These are phyloP conservation scores for Mirza zaza DNA, from an alignment of 2,113 vertebrate species.

Conservation along the genomic window DNA sequence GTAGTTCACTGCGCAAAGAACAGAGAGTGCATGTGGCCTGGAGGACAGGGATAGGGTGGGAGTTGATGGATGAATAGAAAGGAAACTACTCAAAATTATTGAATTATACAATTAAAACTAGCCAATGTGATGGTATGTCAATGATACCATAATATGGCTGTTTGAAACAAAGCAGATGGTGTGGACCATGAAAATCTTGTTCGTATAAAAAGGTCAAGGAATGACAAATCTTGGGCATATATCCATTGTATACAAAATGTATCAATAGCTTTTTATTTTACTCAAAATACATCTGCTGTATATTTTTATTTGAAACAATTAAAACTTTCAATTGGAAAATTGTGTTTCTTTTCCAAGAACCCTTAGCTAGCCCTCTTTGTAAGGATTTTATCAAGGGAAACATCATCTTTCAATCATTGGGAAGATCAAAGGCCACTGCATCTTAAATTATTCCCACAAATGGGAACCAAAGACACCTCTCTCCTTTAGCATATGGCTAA, in stretches of 20 bases:
- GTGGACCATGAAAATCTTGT: background rate
- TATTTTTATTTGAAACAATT: background rate
- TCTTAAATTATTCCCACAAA: background rate
- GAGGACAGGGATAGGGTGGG: background rate
- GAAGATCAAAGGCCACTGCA: background rate
- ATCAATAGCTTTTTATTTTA: background rate
- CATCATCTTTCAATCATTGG: background rate
- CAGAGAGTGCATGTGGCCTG: background rate
- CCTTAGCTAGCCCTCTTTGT: background rate
- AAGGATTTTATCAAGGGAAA: background rate
- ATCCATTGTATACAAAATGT: background rate
- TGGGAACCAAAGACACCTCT: background rate
- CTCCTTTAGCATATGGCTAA: background rate
- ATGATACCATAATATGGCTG: background rate
- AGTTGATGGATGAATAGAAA: background rate
- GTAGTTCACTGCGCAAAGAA: background rate
- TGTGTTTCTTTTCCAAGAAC: background rate
- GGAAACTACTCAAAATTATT: background rate
- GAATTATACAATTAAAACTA: background rate
- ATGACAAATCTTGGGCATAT: conserved; percentile 11
- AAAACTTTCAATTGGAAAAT: background rate
- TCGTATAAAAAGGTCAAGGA: conserved; percentile 26
- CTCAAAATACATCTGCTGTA: background rate
- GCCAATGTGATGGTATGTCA: background rate
- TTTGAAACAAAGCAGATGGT: conserved; percentile 49